Base-by-base conservation (phyloP, 2,797 vertebrate genomes). In the Chelon auratus region DNA sequence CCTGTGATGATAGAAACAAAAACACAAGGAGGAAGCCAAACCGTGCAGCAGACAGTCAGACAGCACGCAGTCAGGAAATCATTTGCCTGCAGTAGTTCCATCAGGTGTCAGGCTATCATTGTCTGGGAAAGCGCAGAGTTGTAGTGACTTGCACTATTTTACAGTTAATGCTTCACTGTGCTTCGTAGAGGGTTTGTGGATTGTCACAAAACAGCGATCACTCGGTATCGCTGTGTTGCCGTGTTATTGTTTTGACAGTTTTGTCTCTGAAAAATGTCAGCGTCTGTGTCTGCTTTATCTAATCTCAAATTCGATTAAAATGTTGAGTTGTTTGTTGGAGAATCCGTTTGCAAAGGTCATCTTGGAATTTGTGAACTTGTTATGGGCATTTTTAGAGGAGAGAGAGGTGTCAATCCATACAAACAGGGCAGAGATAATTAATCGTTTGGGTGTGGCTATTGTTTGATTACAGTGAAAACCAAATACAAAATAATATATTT, bases 141-240 rank as follows among this genome's bases (percentile, higher is more conserved):
- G 43, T 36, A 65, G 74, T 92, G 91, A 92, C 92, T 92, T 92
- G 92, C 90, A 87, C 56, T 88, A 85, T 93, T 91, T 78, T 13
- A 37, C 17, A 64, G 92, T 93, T 94, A 93, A 94, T 92, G 22
- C 83, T 69, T 92, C 59, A 93, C 86, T 47, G 50, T n/a, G 58
- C 77, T 62, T 77, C 60, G 37, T 55, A 56, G 13, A 3, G 47
- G 54, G 47, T 75, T 68, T 51, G 45, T 51, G n/a, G 68, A 58
- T 72, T 64, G 17, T 66, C 52, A 63, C 17, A 57, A 57, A 36
- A 13, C 68, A 74, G 85, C 82, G 73, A 75, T 80, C 73, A 69
- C 33, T 10, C 12, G 0, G 13, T 33, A 20, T 30, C 14, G n/a
- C 59, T 18, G 37, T 22, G 37, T 22, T 26, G 17, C 62, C 36